Conservation (phyloP, 2,797 vertebrate genomes). For the Tiaroga cobitis region DNA sequence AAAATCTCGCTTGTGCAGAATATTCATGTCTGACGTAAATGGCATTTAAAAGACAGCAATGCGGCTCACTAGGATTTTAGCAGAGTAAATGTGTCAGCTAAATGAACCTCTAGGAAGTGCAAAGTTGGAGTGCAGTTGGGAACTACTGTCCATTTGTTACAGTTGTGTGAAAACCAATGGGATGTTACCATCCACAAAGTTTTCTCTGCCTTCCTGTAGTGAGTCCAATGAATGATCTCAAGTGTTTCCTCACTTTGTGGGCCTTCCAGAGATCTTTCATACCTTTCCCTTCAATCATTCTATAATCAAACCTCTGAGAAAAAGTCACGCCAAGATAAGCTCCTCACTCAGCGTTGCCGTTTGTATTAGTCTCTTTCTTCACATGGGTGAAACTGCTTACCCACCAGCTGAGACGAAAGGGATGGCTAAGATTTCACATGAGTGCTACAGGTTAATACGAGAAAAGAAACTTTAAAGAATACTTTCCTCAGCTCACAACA, state of each 20-base stretch:
- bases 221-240: constrained; percentile 29
- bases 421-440: constrained; percentile 43
- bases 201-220: constrained; percentile 11
- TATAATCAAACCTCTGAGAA: constrained; percentile 54
- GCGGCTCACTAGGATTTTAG: neutral
- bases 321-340: constrained; percentile 54
- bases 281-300: constrained; percentile 46
- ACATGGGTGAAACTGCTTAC: constrained; percentile 38
- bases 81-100: neutral
- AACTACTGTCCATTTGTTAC: constrained; percentile 40
- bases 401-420: constrained; percentile 29
- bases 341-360: constrained; percentile 38
- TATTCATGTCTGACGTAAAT: neutral
- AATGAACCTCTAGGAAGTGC: constrained; percentile 32
- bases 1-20: neutral
- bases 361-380: constrained; percentile 43
- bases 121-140: constrained; percentile 20
- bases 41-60: neutral
- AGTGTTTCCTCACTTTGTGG: constrained; percentile 39
- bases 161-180: constrained; percentile 44
- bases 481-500: constrained; percentile 52
- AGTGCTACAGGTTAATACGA: constrained; percentile 53
- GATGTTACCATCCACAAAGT: constrained; percentile 32
- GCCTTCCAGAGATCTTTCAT: constrained; percentile 49
- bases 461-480: constrained; percentile 44